Evolutionary conservation across 2,888 invertebrate genomes (phyloP).

Genomic region (Phortica okadai): DNA sequence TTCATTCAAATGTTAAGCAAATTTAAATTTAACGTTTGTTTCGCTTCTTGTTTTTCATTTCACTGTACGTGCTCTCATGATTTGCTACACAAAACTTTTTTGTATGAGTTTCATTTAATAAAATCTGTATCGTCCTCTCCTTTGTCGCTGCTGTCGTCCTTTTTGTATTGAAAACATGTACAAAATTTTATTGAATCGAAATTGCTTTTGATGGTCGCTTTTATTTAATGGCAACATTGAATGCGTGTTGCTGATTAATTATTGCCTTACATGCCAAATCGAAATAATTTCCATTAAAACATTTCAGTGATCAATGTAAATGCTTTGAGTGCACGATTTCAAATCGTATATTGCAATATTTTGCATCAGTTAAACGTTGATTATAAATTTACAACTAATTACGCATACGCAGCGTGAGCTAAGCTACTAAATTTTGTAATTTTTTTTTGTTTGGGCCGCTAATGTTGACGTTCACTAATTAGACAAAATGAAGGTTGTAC

Average conservation of each 20-base stretch:
- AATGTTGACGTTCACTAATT: constrained; percentile 1
- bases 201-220: too few species aligned
- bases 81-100: neutral
- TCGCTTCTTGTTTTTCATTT: neutral
- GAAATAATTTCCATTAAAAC: neutral
- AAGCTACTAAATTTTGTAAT: neutral
- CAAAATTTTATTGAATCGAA: neutral
- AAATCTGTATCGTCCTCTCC: neutral
- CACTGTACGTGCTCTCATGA: neutral
- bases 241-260: too few species aligned
- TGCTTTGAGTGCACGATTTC: neutral
- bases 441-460: neutral
- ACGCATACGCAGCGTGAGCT: neutral
- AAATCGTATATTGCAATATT: neutral
- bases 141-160: too few species aligned
- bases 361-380: neutral
- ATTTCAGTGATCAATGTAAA: neutral
- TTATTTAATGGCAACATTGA: too few species aligned
- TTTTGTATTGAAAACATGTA: too few species aligned
- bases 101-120: neutral
- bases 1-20: neutral
- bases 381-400: constrained; percentile 9
- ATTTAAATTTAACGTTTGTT: neutral
- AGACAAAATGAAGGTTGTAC: neutral
- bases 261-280: too few species aligned